Evolutionary conservation across 2,888 invertebrate species (phyloP).

Genomic region (Xanthia icteritia): DNA sequence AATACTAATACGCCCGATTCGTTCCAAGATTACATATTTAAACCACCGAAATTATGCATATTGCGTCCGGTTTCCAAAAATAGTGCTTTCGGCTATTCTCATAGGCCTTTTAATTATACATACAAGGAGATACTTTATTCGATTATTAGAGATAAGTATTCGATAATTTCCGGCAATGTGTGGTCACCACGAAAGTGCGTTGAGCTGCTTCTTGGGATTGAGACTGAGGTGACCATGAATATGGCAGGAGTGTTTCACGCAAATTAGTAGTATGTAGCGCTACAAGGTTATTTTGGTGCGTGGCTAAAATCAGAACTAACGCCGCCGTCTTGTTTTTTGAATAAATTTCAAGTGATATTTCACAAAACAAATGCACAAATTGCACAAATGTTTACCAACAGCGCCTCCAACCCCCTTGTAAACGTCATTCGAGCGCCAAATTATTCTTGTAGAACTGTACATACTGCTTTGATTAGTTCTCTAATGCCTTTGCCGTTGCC

Average conservation of each 20-base stretch:
- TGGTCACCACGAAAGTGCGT: constrained; percentile 71
- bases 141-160: constrained; percentile 70
- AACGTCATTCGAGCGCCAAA: not conserved
- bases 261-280: not conserved
- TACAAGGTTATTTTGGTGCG: not conserved
- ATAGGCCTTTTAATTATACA: constrained; percentile 56
- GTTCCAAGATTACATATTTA: constrained; percentile 23
- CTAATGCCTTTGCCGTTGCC: no score
- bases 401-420: not conserved
- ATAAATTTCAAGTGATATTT: not conserved
- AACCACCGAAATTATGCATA: constrained; percentile 48
- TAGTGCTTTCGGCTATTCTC: constrained; percentile 31
- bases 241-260: not conserved
- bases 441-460: not conserved
- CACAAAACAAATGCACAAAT: not conserved
- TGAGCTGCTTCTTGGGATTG: constrained; percentile 67
- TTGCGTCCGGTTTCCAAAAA: constrained; percentile 50
- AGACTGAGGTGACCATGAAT: constrained; percentile 56
- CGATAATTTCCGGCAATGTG: constrained; percentile 74
- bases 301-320: not conserved
- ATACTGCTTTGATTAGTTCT: not conserved
- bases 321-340: not conserved
- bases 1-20: constrained; percentile 4
- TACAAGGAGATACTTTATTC: constrained; percentile 60
- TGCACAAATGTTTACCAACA: not conserved